These are phyloP conservation scores for Campylorhamphus procurvoides DNA, from an alignment of 2,113 vertebrate genomes.

Conservation along the genomic window DNA sequence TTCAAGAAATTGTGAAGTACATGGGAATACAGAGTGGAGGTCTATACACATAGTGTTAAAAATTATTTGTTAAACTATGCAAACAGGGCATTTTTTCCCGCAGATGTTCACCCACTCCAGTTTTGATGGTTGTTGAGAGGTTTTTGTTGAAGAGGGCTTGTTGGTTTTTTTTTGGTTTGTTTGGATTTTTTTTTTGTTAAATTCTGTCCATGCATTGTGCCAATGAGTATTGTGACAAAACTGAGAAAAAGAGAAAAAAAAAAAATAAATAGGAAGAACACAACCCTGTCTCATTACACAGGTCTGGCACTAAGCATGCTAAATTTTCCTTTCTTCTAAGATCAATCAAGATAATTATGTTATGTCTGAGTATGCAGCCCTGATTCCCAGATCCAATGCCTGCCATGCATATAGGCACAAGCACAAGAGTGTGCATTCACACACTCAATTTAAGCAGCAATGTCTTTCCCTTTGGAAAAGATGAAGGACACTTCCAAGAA, in stretches of 20 bases:
- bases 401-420: fast-evolving
- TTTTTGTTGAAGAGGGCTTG: background rate
- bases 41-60: background rate
- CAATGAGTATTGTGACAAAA: background rate
- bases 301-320: background rate
- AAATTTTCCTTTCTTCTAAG: background rate
- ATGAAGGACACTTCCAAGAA: background rate
- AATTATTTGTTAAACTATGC: background rate
- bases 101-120: background rate
- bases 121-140: background rate
- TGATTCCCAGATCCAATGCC: fast-evolving
- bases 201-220: background rate
- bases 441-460: fast-evolving
- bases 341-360: background rate
- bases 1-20: background rate
- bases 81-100: background rate
- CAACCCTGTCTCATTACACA: background rate
- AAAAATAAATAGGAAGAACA: background rate
- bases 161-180: too few species aligned
- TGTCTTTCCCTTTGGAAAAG: background rate
- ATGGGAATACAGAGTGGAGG: background rate
- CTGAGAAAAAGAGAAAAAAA: too few species aligned
- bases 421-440: fast-evolving
- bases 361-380: background rate
- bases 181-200: background rate